Base-by-base conservation (phyloP, 2,113 vertebrate species). In the Eubucco bourcierii region DNA sequence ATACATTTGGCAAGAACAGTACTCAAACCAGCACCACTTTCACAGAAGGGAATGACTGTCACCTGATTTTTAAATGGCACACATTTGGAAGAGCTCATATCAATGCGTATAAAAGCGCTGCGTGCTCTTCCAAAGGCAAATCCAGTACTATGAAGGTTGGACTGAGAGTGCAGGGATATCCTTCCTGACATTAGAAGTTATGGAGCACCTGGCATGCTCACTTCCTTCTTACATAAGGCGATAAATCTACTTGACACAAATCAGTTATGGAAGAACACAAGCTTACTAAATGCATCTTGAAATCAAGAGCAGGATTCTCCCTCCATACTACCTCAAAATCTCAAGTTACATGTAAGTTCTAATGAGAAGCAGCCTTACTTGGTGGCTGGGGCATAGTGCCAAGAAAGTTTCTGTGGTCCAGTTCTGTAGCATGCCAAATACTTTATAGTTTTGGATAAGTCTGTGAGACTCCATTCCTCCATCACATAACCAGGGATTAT, bases 341-440 rank as follows among this genome's bases (percentile, higher is more conserved):
- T 75, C 39, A 84, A 95, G 72, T 85, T 82, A 44, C 60, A 89
- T 89, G 85, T 90, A 64, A 85, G 44, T 47, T 84, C 23, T 71
- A 89, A 87, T 25, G 55, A 90, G 72, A 92, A 79, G 65, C 53
- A 87, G 37, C 14, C 44, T 91, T 87, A 84, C 70, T 87, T 86
- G 58, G 25, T 46, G 14, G 24, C 16, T 90, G 73, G 37, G 64
- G 44, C 81, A 72, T 1, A 68, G 27, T 34, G 72, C 76, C 85
- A 95, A 73, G 71, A 80, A 94, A 87, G 50, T 20, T 84, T 80
- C 76, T 89, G 60, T 52, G 53, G 60, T 95, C 64, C 70, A 90
- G 74, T 34, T 73, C 33, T 53, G 53, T 16, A 82, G 55, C 60
- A 67, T 70, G 76, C 37, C 67, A 72, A 90, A 82, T 67, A 77